Base-by-base conservation (phyloP, 2,888 invertebrate species). In the Drosophila phalerata region DNA sequence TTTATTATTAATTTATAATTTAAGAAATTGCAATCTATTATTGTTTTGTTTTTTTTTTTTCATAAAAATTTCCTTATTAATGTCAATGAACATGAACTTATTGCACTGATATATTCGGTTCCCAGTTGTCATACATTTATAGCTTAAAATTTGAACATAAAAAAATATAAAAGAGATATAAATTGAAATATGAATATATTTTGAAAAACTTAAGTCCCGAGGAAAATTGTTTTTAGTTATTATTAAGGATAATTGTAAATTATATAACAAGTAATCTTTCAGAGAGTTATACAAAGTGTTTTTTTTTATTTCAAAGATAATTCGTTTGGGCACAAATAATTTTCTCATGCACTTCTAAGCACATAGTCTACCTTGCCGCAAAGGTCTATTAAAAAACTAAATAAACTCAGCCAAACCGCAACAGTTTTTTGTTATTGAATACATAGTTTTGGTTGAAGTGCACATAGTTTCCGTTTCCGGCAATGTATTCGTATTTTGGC, bases 381-480 rank as follows among this genome's bases (percentile, higher is more conserved):
- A 47, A 22, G 40, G 28, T 52, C 49, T 17, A 49, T 67, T 62
- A 76, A 76, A 32, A 10, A 15, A 45, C 32, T 28, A 30, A 17
- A 17, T 10, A 53, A 53, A 61, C 28, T 8, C 10, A 48, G 51
- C n/a, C 52, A 71, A 84, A 81, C 79, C 75, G 69, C 86, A 77
- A 72, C 42, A 53, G 30, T 71, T 48, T 45, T 5, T 22, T 37
- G 30, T 52, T 37, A 30, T 52, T 57, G 17, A 37, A 13, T 15
- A 40, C 53, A 63, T 73, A 49, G 47, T 77, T 72, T 48, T 45
- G 53, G 19, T 15, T 77, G 56, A 73, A 76, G 73, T 77, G 74
- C 61, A 30, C 69, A 56, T 55, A 73, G 80, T 88, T 81, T 90
- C 91, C 91, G 88, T 74, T 90, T 91, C 91, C 89, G 90, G 79